Evolutionary conservation across 2,113 vertebrate species (phyloP).

Genomic region (Drymodes brunneopygia): DNA sequence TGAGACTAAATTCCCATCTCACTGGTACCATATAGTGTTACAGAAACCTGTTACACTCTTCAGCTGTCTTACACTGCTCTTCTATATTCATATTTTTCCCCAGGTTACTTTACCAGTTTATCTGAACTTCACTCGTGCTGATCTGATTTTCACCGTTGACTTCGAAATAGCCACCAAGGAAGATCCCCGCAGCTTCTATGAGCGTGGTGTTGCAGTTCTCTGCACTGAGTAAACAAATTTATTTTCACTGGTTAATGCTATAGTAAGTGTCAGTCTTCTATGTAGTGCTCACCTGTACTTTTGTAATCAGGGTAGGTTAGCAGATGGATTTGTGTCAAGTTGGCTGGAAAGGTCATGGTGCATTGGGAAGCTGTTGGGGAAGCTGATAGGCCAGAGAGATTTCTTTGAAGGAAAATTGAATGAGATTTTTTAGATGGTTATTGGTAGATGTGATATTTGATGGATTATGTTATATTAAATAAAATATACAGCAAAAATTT

Average conservation of each 20-base stretch:
- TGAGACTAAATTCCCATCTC: background rate
- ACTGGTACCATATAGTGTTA: background rate
- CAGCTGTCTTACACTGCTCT: background rate
- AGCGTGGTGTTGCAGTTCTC: conserved; percentile 92
- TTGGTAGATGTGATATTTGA: background rate
- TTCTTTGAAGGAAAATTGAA: background rate
- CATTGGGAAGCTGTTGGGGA: background rate
- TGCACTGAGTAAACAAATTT: conserved; percentile 83
- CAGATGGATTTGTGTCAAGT: background rate
- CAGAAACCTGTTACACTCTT: background rate
- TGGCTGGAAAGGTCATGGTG: background rate
- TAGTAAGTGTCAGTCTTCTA: background rate
- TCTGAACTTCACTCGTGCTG: conserved; percentile 95
- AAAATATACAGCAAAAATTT: background rate
- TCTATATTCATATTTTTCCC: background rate
- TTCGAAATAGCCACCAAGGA: conserved; percentile 97
- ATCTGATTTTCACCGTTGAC: conserved; percentile 97
- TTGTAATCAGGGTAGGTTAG: background rate
- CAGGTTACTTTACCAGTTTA: conserved; percentile 97
- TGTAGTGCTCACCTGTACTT: background rate
- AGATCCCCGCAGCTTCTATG: conserved; percentile 95
- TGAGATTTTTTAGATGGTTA: background rate
- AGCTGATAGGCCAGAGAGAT: background rate
- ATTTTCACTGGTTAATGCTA: background rate
- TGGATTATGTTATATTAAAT: conserved; percentile 18